phyloP scores from a whole-genome alignment of 2,797 vertebrate species.

The Halcyon badia region DNA sequence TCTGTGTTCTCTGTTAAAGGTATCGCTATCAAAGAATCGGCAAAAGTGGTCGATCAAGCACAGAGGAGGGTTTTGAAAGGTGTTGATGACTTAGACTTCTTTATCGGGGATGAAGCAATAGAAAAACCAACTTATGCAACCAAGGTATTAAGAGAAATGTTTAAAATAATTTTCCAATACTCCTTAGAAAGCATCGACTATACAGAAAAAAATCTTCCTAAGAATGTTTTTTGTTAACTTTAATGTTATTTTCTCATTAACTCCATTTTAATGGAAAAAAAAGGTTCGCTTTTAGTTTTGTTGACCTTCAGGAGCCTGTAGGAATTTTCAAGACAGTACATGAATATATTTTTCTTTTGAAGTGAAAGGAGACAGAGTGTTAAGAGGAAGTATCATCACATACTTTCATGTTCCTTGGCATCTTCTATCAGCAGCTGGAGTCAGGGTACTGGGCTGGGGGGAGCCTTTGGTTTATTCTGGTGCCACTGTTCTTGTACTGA shows the following conservation, averaged over 20 bases:
- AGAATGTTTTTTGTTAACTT: not conserved
- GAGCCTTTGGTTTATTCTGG: not conserved
- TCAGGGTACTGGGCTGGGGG: not conserved
- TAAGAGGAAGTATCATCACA: accelerated
- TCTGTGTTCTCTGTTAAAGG: constrained; percentile 81
- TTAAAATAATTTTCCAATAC: not conserved
- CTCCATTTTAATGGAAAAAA: constrained; percentile 8
- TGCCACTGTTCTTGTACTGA: not conserved
- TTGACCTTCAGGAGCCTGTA: not conserved
- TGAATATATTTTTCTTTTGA: not conserved
- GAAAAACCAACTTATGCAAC: constrained; percentile 97
- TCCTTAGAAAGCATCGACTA: not conserved
- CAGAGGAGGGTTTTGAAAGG: constrained; percentile 98
- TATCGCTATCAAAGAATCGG: constrained; percentile 98
- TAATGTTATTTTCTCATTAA: not conserved
- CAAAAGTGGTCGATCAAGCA: constrained; percentile 96
- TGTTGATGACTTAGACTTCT: constrained; percentile 98
- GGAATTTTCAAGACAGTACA: not conserved
- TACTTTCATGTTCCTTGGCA: not conserved
- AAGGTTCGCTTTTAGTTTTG: not conserved
- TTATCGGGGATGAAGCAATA: constrained; percentile 97
- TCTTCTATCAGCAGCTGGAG: not conserved
- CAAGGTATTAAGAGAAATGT: constrained; percentile 83
- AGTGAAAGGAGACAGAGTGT: not conserved
- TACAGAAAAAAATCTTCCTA: not conserved